Percentiles rank a stretch among this genome's conserved stretches.
Conservation (phyloP, 1,140 invertebrate species). For the Spodoptera frugiperda region DNA sequence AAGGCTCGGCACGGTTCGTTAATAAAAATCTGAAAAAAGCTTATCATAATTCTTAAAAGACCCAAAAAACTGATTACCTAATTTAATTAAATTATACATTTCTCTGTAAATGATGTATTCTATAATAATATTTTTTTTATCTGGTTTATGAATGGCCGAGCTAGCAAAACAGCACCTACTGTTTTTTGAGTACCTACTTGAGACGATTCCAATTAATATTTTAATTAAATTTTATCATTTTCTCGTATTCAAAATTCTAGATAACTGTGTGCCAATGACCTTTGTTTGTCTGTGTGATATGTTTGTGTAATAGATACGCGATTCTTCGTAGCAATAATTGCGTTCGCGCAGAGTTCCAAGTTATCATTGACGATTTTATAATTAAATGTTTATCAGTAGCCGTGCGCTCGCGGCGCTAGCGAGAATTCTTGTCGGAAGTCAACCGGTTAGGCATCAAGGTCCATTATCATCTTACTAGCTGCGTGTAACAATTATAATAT, state of each 20-base stretch:
- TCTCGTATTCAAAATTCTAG: slow-evolving; percentile 15
- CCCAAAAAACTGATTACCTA: not conserved
- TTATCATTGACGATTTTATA: slow-evolving; percentile 22
- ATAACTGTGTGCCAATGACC: slow-evolving; percentile 37
- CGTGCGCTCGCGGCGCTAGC: slow-evolving; percentile 7
- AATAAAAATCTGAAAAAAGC: slow-evolving; percentile 13
- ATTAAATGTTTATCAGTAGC: slow-evolving; percentile 31
- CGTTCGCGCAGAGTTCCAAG: not conserved
- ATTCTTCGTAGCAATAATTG: slow-evolving; percentile 26
- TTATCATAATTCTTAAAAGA: slow-evolving; percentile 3
- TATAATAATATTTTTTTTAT: not conserved
- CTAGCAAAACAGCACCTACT: too few relatives aligned
- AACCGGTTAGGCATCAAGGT: slow-evolving; percentile 33
- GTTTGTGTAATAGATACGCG: slow-evolving; percentile 31
- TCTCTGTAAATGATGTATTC: not conserved
- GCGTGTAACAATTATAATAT: not conserved
- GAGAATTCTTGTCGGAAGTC: slow-evolving; percentile 23
- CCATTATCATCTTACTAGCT: slow-evolving; percentile 7
- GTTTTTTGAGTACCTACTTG: not conserved
- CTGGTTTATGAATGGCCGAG: not conserved
- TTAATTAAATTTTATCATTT: not conserved
- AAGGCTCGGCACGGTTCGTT: slow-evolving; percentile 14
- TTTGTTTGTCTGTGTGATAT: slow-evolving; percentile 14
- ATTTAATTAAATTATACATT: slow-evolving; percentile 26
- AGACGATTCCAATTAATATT: not conserved